Conservation (phyloP, 1,140 invertebrate genomes). For the Piezodorus guildinii region DNA sequence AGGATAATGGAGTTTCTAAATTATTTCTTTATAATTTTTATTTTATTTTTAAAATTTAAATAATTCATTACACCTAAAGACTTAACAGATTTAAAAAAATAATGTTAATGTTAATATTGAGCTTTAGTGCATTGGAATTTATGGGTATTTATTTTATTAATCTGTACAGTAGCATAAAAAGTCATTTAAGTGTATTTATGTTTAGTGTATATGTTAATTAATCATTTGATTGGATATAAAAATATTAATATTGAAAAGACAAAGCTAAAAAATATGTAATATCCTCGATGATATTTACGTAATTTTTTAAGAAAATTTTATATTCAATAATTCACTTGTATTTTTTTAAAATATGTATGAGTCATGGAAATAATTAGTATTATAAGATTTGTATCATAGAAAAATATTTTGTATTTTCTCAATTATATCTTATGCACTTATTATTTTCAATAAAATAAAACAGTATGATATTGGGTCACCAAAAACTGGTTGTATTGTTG, state of each 20-base stretch:
- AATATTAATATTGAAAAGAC: not conserved
- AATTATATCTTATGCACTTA: not conserved
- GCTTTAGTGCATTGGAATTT: not conserved
- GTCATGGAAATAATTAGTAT: not conserved
- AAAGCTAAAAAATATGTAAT: constrained; percentile 1
- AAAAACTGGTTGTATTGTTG: not conserved
- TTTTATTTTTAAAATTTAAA: not conserved
- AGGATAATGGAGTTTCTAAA: not conserved
- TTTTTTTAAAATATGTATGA: not conserved
- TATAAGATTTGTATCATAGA: constrained; percentile 13
- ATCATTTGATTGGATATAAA: not conserved
- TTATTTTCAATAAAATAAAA: not conserved
- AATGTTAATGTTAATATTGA: not conserved
- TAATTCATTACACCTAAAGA: no score
- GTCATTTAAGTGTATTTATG: not conserved
- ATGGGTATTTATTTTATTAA: constrained; percentile 1
- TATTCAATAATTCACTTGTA: constrained; percentile 7
- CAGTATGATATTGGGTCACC: not conserved
- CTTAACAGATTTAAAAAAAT: not conserved
- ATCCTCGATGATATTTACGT: constrained; percentile 9
- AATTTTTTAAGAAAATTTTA: constrained; percentile 8
- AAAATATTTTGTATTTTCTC: constrained; percentile 9
- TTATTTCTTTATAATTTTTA: not conserved
- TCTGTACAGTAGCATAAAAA: not conserved
- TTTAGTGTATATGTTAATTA: constrained; percentile 2